Percentiles rank a stretch among this genome's conserved stretches.
phyloP scores from a whole-genome alignment of 1,140 invertebrate genomes.

The Caerostris extrusa region DNA sequence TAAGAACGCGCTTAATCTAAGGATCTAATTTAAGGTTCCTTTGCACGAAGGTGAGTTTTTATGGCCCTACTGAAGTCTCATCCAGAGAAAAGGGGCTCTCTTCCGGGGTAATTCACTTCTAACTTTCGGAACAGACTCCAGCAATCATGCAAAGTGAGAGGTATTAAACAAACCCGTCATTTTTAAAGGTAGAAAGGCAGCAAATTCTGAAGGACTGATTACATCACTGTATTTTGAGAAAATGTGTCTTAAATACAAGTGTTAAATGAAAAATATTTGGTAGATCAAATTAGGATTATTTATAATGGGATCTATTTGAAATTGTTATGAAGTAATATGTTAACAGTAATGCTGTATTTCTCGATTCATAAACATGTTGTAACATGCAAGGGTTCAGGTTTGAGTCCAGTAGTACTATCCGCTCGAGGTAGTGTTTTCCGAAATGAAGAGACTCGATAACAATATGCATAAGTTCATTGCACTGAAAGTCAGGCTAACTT shows the following conservation, averaged over 20 bases:
- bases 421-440: too few relatives aligned
- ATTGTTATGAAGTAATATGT: too few relatives aligned
- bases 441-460: too few relatives aligned
- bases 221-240: background rate
- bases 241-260: background rate
- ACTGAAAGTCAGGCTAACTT: too few relatives aligned
- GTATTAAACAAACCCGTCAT: background rate
- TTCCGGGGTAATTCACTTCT: constrained; percentile 30
- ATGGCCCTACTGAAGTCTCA: constrained; percentile 37
- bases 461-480: too few relatives aligned
- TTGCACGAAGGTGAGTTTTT: constrained; percentile 48
- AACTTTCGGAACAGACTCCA: background rate
- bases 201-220: background rate
- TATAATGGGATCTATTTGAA: too few relatives aligned
- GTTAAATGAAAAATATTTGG: too few relatives aligned
- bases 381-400: too few relatives aligned
- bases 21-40: constrained; percentile 48
- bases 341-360: too few relatives aligned
- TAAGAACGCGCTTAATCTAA: constrained; percentile 47
- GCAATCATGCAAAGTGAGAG: constrained; percentile 33
- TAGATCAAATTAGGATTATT: too few relatives aligned
- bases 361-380: too few relatives aligned
- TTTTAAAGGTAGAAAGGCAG: background rate
- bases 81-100: background rate
- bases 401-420: too few relatives aligned